Base-by-base conservation (phyloP, 1,140 invertebrate genomes). In the Idris sp. region DNA sequence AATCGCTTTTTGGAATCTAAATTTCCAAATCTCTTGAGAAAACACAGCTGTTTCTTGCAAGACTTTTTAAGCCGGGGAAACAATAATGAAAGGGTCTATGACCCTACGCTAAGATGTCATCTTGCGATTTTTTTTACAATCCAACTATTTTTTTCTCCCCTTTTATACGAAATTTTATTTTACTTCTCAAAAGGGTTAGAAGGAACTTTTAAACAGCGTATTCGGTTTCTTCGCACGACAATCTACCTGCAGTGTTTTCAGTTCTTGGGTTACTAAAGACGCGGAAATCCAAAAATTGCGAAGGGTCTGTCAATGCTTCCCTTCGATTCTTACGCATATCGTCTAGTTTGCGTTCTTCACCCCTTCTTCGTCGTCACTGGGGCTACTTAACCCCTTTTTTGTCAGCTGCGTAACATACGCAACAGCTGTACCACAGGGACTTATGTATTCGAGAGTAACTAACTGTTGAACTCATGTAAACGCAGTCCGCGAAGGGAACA, bases 251-350 rank as follows among this genome's bases (percentile, higher is more conserved):
- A 75, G 59, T 86, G 83, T 87, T 87, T 85, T 86, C 83, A 74
- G 56, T 83, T 85, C 85, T 87, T 83, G 53, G 78, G 79, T 86
- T 86, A 86, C 84, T 86, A 87, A 86, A 87, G 85, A 86, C 84
- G 77, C 83, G 85, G 84, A 86, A 86, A 86, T 86, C 81, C 83
- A 84, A 74, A 86, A 86, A 86, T 85, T 79, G 82, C 83, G 80
- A 84, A 83, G 79, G 80, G 79, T 46, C 22, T 61, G 58, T 75
- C 62, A 68, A 68, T 69, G 54, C 46, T 36, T 73, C 76, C 75
- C 64, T 71, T 53, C 48, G 49, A 53, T 41, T 56, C 64, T 64
- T 71, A 33, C 56, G 62, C 75, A 80, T 73, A 73, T 77, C 68
- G 77, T 68, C 69, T 75, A 53, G 64, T 76, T 69, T 49, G 36